phyloP scores from a whole-genome alignment of 2,113 vertebrate species.

The Tachysurus vachellii region DNA sequence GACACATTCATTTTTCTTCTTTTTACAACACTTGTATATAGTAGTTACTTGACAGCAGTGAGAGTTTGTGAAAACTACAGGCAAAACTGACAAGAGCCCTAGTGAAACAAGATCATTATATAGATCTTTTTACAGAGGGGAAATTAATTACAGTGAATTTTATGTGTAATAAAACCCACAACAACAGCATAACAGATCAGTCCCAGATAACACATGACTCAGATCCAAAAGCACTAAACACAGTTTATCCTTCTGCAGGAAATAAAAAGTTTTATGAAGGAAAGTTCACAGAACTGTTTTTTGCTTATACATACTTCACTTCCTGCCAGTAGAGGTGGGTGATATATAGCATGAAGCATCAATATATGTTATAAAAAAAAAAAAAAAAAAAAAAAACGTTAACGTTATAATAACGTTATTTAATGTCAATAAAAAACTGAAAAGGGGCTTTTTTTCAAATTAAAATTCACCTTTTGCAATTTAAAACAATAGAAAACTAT shows the following conservation, averaged over 20 bases:
- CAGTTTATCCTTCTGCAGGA: slow-evolving; percentile 27
- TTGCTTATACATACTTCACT: not conserved
- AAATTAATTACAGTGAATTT: slow-evolving; percentile 11
- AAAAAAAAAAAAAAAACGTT: too few relatives aligned
- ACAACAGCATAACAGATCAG: not conserved
- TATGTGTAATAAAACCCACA: not conserved
- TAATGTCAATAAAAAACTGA: not conserved
- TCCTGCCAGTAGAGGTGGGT: not conserved
- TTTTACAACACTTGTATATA: not conserved
- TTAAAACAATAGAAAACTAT: too few relatives aligned
- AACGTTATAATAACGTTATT: not conserved
- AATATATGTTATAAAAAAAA: not conserved
- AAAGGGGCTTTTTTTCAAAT: too few relatives aligned
- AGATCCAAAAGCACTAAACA: slow-evolving; percentile 23
- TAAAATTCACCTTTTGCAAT: too few relatives aligned
- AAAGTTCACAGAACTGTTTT: not conserved
- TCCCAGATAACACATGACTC: not conserved
- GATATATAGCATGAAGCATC: not conserved
- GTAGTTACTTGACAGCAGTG: not conserved
- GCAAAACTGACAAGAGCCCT: not conserved
- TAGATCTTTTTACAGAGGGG: not conserved
- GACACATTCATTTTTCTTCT: not conserved
- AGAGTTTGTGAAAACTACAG: not conserved
- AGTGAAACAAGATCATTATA: not conserved
- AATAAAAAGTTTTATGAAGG: slow-evolving; percentile 13